Percentiles rank a stretch among this genome's conserved stretches.
These are phyloP conservation scores for Tamandua tetradactyla DNA, from an alignment of 2,797 vertebrate genomes.

Conservation along the genomic window DNA sequence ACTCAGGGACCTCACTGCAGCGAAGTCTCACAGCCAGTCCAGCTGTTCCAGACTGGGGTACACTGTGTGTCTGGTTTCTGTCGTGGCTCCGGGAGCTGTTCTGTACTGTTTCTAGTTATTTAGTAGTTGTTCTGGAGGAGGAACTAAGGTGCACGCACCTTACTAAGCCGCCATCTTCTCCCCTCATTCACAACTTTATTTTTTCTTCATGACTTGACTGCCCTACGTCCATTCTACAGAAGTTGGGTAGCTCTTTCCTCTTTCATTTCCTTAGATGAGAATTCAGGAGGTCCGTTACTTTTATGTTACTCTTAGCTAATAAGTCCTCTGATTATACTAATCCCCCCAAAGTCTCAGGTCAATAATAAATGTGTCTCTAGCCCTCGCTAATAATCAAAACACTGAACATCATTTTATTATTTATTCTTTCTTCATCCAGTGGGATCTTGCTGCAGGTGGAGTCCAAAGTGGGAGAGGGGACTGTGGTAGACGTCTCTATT, in stretches of 20 bases:
- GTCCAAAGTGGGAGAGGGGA: background rate
- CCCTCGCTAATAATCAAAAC: background rate
- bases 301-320: background rate
- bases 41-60: too few species aligned
- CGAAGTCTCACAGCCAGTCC: too few species aligned
- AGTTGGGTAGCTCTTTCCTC: too few species aligned
- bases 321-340: background rate
- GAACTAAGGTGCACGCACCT: too few species aligned
- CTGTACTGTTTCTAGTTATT: too few species aligned
- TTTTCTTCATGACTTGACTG: background rate
- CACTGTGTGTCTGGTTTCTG: too few species aligned
- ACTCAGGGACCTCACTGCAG: too few species aligned
- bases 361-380: background rate
- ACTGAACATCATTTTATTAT: background rate
- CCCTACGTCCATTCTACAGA: background rate
- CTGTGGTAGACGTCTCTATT: background rate
- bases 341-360: background rate
- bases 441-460: background rate
- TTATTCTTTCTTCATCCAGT: background rate
- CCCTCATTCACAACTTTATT: background rate
- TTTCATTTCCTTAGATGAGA: background rate
- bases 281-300: too few species aligned
- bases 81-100: too few species aligned
- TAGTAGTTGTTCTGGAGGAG: too few species aligned
- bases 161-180: too few species aligned